A percentile compares a stretch with the other conserved stretches of the same genome.
Evolutionary conservation across 2,888 invertebrate species (phyloP).

Genomic region (Elgonia sp.): DNA sequence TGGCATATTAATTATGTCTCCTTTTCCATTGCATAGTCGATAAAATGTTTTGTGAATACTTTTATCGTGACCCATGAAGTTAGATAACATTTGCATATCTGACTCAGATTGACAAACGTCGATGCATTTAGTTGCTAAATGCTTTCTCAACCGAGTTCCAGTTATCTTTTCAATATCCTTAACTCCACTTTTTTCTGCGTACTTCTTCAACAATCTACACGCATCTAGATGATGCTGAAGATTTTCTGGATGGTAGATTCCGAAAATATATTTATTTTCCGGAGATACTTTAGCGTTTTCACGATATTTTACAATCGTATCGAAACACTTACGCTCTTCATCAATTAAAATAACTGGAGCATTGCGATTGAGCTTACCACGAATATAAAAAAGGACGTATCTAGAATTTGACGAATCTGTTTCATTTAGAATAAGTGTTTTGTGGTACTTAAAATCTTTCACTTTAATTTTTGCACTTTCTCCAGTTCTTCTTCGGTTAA

Average conservation of each 20-base stretch:
- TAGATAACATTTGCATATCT: constrained; percentile 1
- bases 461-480: constrained; percentile 47
- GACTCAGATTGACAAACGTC: not conserved
- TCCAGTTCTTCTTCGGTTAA: constrained; percentile 44
- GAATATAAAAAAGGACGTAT: constrained; percentile 25
- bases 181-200: not conserved
- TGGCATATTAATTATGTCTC: not conserved
- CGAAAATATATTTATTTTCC: constrained; percentile 42
- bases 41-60: constrained; percentile 27
- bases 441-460: constrained; percentile 19
- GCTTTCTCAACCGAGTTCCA: constrained; percentile 27
- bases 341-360: constrained; percentile 34
- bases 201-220: constrained; percentile 15
- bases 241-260: not conserved
- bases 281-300: not conserved
- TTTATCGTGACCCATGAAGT: constrained; percentile 37
- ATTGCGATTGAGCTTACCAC: constrained; percentile 34
- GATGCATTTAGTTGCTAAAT: constrained; percentile 32
- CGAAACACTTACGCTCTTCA: not conserved
- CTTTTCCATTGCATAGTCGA: not conserved
- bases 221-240: not conserved
- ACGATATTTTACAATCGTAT: constrained; percentile 14
- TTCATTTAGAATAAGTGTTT: too few relatives aligned
- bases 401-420: not conserved
- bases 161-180: constrained; percentile 1